phyloP scores from a whole-genome alignment of 2,888 invertebrate genomes.

The Chromoteleia sp. region DNA sequence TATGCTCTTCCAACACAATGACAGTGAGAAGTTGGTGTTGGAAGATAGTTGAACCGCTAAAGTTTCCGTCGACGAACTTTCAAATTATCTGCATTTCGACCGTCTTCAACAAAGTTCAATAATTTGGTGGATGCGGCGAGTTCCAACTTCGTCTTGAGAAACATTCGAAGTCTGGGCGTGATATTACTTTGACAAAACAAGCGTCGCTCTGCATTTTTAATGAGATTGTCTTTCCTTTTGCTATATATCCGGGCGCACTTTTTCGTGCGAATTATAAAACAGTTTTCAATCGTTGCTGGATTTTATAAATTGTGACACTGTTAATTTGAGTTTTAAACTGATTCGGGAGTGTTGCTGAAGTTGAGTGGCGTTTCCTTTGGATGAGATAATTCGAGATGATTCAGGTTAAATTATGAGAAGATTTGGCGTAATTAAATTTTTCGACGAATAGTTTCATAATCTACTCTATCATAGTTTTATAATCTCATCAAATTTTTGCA shows the following conservation, averaged over 20 bases:
- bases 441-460: neutral
- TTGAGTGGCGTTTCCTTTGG: constrained; percentile 15
- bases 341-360: constrained; percentile 10
- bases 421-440: constrained; percentile 30
- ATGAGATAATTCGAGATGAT: constrained; percentile 22
- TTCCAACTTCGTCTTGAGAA: constrained; percentile 70
- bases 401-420: constrained; percentile 16
- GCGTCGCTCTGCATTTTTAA: constrained; percentile 67
- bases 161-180: constrained; percentile 68
- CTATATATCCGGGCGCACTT: constrained; percentile 25
- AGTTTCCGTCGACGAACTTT: constrained; percentile 79
- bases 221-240: constrained; percentile 41
- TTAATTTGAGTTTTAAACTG: constrained; percentile 37
- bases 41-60: constrained; percentile 78
- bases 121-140: constrained; percentile 70
- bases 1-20: constrained; percentile 72
- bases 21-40: constrained; percentile 75
- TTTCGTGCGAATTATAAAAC: constrained; percentile 40
- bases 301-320: constrained; percentile 25
- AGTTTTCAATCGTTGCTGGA: constrained; percentile 24
- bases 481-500: neutral
- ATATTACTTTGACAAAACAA: constrained; percentile 71
- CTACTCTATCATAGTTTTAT: neutral
- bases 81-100: constrained; percentile 80
- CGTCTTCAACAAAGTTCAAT: constrained; percentile 72